phyloP scores from a whole-genome alignment of 92 coral and sea anemone genomes.

The Pocillopora meandrina region DNA sequence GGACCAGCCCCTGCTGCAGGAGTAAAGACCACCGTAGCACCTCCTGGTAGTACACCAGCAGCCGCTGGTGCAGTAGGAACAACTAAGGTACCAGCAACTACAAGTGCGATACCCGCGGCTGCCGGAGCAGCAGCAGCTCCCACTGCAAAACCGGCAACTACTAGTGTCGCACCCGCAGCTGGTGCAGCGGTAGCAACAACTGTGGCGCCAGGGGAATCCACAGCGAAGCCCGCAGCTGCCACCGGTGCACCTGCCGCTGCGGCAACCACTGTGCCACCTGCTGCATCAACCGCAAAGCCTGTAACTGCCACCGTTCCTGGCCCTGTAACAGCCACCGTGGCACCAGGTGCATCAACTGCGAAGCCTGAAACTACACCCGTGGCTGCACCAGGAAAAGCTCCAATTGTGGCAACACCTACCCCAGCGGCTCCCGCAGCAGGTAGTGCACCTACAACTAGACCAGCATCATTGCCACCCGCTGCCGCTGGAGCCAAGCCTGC shows the following conservation, averaged over 20 bases:
- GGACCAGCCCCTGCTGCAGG: neutral
- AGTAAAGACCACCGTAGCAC: neutral
- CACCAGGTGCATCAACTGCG: neutral
- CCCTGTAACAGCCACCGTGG: neutral
- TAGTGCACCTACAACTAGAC: neutral
- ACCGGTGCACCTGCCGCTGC: neutral
- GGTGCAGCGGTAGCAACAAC: neutral
- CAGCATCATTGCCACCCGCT: neutral
- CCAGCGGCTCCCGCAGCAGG: neutral
- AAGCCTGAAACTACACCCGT: slow-evolving; percentile 8
- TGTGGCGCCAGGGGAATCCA: neutral
- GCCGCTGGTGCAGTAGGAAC: neutral
- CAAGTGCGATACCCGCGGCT: neutral
- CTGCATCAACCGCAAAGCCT: neutral
- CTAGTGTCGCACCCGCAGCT: neutral
- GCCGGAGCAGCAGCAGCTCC: slow-evolving; percentile 9
- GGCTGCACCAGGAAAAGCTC: neutral
- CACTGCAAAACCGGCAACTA: neutral
- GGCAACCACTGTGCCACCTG: neutral
- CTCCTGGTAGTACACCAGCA: neutral
- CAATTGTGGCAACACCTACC: neutral
- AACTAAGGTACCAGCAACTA: neutral
- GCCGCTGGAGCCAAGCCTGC: neutral
- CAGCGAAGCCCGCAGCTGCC: neutral
- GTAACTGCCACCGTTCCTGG: neutral